A percentile compares a stretch with the other conserved stretches of the same genome.
These are phyloP conservation scores for Mimachlamys varia DNA, from an alignment of 2,888 invertebrate genomes.

Conservation along the genomic window DNA sequence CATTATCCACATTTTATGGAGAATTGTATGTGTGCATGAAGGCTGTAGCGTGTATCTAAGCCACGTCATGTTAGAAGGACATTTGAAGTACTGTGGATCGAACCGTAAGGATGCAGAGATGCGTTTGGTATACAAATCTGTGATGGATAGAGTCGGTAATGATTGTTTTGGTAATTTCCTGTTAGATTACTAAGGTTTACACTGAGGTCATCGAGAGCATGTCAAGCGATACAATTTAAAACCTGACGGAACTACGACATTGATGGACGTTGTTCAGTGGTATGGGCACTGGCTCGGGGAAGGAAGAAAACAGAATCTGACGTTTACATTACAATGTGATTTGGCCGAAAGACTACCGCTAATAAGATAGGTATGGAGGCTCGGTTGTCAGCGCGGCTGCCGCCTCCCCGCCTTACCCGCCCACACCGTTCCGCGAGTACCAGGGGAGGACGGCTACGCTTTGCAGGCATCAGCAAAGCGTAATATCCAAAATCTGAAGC, in stretches of 20 bases:
- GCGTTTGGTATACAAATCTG: not conserved
- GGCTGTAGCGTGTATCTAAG: too few species aligned
- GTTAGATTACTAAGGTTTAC: not conserved
- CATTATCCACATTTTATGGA: not conserved
- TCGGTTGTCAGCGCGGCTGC: not conserved
- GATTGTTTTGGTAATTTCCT: not conserved
- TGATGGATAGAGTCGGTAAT: not conserved
- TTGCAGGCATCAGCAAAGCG: not conserved
- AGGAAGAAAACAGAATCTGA: not conserved
- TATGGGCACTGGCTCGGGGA: not conserved
- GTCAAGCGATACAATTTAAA: not conserved
- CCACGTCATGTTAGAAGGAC: too few species aligned
- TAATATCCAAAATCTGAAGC: constrained; percentile 15
- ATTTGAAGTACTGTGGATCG: not conserved
- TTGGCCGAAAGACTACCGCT: not conserved
- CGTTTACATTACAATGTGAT: constrained; percentile 3
- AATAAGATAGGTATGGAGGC: not conserved
- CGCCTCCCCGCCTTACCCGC: not conserved
- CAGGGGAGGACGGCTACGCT: not conserved
- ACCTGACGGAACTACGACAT: not conserved
- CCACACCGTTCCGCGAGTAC: not conserved
- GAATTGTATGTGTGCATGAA: not conserved
- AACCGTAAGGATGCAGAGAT: not conserved
- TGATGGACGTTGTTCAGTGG: not conserved
- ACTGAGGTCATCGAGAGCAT: not conserved